Evolutionary conservation across 2,888 invertebrate species (phyloP), one percentile per base, ranked within the genome.

Genomic region (Uloborus plumipes): DNA sequence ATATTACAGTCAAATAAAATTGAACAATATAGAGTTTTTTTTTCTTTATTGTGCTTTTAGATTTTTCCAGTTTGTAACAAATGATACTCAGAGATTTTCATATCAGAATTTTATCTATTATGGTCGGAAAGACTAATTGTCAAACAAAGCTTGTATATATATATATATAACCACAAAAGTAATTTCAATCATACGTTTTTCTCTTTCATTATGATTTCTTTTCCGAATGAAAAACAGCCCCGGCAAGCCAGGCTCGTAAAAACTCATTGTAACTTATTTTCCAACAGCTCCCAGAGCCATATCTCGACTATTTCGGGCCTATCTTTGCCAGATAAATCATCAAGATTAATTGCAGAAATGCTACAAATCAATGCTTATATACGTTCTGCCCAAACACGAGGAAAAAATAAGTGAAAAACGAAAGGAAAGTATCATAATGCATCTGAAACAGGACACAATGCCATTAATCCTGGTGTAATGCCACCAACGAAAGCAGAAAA

Each of bases 271-370:
- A 55, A 55, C 55, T 55, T 55, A 16, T 55, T 55, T 55, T 55
- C 55, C 55, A 55, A n/a, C 55, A 55, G 20, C 55, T 18, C 18
- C 55, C 55, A 55, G 20, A n/a, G 15, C 18, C 20, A 20, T 20
- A 55, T 55, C 55, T 20, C 9, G 55, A 55, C n/a, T 20, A 55
- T 55, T 55, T 55, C 55, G 20, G 55, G 9, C 18, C n/a, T 55
- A 55, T 55, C 55, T 55, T 55, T 55, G 55, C 55, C 9, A 66
- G 26, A 66, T 66, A 66, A 66, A 66, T 51, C 66, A 66, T 26
- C 26, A 66, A 66, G 66, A 66, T 66, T 66, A 66, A 66, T 66
- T 66, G 66, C 51, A 20, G 51, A 66, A 51, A 66, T n/a, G 20
- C n/a, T 66, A 20, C 66, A 51, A 66, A 66, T 66, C 66, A 66